Base-by-base conservation (phyloP, 2,888 invertebrate genomes). In the Tetramorium bicarinatum region DNA sequence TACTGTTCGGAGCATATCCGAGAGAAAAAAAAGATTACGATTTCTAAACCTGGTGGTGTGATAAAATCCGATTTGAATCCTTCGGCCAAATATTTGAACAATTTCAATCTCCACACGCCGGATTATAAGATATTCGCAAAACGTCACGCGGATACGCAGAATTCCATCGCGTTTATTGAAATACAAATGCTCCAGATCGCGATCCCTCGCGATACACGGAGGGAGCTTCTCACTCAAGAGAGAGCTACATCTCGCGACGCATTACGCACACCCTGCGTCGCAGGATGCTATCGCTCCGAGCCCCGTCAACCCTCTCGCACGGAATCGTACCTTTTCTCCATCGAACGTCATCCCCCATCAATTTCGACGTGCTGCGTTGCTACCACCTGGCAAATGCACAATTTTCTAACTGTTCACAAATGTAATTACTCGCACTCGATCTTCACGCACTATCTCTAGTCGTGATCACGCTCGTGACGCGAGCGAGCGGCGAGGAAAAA, bases 291-390 rank as follows among this genome's bases (percentile, higher is more conserved):
- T 18, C 62, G 38, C 15, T 56, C 21, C 21, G 29, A 47, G 41
- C 25, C 6, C 21, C 6, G 18, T 29, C 34, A 56, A 59, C 8
- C 41, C 71, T 18, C 34, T 47, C 62, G 11, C 38, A 3, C 38
- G 21, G 9, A 64, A 29, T 52, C 64, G 87, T 89, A 92, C 92
- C 92, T 92, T 85, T 77, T 84, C 81, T 90, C 91, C 93, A 93
- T 87, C 92, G 90, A 89, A 93, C 93, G 86, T 93, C 93, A 91
- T 93, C 87, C 90, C 90, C 93, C 93, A 93, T 92, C 83, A 85
- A 71, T 72, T 82, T 84, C 62, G 49, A 21, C n/a, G 64, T 54
- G 56, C 44, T 6, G 66, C 47, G 44, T 15, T 6, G 38, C 21
- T 15, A 59, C 59, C 15, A 38, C 38, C 47, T n/a, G 54, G 47